Percentiles rank a stretch among this genome's conserved stretches.
phyloP scores from a whole-genome alignment of 1,140 invertebrate species.

The Pseudomyrmex sp. region DNA sequence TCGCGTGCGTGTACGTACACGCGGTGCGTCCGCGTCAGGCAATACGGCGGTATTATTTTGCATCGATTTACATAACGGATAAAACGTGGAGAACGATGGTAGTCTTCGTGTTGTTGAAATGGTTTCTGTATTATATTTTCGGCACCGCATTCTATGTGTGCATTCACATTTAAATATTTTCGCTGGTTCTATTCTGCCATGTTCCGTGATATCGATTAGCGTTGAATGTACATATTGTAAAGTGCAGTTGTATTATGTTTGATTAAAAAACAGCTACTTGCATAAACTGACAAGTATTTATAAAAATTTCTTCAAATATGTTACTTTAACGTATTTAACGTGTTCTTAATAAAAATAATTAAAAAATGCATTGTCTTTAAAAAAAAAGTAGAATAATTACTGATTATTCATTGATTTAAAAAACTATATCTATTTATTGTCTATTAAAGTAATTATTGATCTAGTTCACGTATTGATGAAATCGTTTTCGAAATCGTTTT shows the following conservation, averaged over 20 bases:
- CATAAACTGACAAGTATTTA: not conserved
- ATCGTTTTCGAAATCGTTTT: slow-evolving; percentile 31
- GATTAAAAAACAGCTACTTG: slow-evolving; percentile 28
- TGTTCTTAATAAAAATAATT: too few species aligned
- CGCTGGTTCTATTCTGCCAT: slow-evolving; percentile 73
- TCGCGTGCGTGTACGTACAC: slow-evolving; percentile 16
- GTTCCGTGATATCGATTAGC: slow-evolving; percentile 69
- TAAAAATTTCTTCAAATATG: not conserved
- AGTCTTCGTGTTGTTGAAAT: slow-evolving; percentile 78
- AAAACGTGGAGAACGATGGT: slow-evolving; percentile 74
- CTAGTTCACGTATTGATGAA: slow-evolving; percentile 30
- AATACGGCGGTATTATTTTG: slow-evolving; percentile 78
- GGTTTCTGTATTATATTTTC: slow-evolving; percentile 81
- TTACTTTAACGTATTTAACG: not conserved
- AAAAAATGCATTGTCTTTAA: not conserved
- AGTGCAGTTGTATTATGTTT: not conserved
- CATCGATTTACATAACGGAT: slow-evolving; percentile 85
- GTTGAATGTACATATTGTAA: slow-evolving; percentile 1
- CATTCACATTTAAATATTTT: slow-evolving; percentile 84
- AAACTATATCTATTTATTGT: too few species aligned
- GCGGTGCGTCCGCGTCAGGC: slow-evolving; percentile 46
- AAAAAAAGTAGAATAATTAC: slow-evolving; percentile 6
- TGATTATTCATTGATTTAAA: slow-evolving; percentile 11
- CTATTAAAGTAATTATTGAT: too few species aligned
- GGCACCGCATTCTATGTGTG: slow-evolving; percentile 53